Percentiles rank a stretch among this genome's conserved stretches.
phyloP scores from a whole-genome alignment of 2,797 vertebrate genomes.

The Danio tinwini region DNA sequence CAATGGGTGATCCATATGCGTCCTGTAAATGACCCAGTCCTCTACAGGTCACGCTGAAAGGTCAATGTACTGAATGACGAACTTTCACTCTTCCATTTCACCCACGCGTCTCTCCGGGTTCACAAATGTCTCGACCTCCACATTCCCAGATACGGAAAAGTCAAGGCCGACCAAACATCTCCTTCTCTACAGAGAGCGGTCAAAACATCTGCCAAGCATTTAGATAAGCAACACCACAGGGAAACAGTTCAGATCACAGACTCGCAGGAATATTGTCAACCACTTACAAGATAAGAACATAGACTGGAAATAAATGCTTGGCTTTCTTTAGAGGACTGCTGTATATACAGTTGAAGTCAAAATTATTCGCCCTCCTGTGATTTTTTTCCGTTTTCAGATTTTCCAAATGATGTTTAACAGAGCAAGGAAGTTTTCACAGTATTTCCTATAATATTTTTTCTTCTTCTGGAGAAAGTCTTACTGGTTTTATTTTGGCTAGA shows the following conservation, averaged over 20 bases:
- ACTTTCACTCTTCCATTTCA: constrained; percentile 63
- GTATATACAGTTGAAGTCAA: too few species aligned
- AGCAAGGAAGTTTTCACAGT: too few species aligned
- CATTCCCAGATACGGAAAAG: constrained; percentile 50
- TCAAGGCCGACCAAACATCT: constrained; percentile 49
- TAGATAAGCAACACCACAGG: constrained; percentile 53
- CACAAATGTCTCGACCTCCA: constrained; percentile 59
- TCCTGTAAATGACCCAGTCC: constrained; percentile 41
- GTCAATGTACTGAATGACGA: constrained; percentile 56
- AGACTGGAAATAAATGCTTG: too few species aligned
- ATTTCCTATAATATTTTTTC: too few species aligned
- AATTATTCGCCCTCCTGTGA: too few species aligned
- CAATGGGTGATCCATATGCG: constrained; percentile 51
- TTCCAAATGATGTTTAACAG: too few species aligned
- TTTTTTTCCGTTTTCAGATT: too few species aligned
- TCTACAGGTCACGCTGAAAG: constrained; percentile 42
- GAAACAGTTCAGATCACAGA: constrained; percentile 40
- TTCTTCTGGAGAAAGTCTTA: too few species aligned
- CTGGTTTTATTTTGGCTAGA: too few species aligned
- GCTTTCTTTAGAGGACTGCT: too few species aligned
- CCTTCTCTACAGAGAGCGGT: constrained; percentile 33
- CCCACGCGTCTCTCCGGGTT: constrained; percentile 64
- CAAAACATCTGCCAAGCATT: constrained; percentile 58
- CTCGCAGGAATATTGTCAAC: constrained; percentile 28
- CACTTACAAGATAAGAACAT: too few species aligned